Conservation (phyloP, 2,888 invertebrate genomes). For the Tribolium freemani region DNA sequence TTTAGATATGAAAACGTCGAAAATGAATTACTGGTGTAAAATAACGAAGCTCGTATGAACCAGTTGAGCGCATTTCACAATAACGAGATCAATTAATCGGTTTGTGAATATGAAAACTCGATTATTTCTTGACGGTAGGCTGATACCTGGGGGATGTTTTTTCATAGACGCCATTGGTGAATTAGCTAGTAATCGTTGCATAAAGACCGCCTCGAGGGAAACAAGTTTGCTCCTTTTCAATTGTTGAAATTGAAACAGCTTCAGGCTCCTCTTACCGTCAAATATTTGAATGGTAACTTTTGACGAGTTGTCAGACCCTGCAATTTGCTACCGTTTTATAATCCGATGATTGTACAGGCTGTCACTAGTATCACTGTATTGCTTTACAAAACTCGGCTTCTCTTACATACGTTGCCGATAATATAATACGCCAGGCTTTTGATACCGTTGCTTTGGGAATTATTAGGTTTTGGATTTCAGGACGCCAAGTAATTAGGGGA, state of each 20-base stretch:
- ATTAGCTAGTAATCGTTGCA: constrained; percentile 35
- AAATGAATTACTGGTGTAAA: constrained; percentile 57
- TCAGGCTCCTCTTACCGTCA: constrained; percentile 51
- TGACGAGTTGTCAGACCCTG: constrained; percentile 46
- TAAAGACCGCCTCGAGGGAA: constrained; percentile 43
- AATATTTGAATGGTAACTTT: constrained; percentile 47
- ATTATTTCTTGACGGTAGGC: constrained; percentile 12
- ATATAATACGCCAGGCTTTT: neutral
- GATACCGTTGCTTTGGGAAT: neutral
- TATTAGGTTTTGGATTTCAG: neutral
- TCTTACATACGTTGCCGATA: neutral
- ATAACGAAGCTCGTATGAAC: constrained; percentile 54
- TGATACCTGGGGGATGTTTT: neutral
- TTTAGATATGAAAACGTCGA: constrained; percentile 50
- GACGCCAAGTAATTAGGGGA: neutral
- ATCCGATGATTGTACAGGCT: constrained; percentile 46
- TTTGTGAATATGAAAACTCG: constrained; percentile 35
- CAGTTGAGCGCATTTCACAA: constrained; percentile 51
- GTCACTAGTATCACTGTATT: constrained; percentile 41
- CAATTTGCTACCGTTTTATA: constrained; percentile 41
- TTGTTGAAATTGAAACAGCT: constrained; percentile 41
- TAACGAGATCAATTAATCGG: constrained; percentile 58
- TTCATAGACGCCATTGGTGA: constrained; percentile 31
- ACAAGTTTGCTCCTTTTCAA: constrained; percentile 30
- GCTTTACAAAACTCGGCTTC: constrained; percentile 21